Evolutionary conservation across 2,888 invertebrate species (phyloP).

Genomic region (Phorcus lineatus): DNA sequence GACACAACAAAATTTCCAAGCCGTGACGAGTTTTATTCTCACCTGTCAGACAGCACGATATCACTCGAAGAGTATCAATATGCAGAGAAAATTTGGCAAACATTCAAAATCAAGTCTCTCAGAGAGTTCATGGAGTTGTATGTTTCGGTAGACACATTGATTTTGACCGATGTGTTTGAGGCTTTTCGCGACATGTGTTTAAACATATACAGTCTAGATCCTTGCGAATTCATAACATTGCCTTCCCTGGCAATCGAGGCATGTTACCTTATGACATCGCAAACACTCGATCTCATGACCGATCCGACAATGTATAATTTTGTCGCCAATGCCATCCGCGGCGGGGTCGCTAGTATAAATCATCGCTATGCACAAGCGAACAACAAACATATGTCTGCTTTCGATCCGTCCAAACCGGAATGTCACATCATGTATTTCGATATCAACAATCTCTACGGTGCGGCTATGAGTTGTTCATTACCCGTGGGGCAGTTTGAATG

Average conservation of each 20-base stretch:
- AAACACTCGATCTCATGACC: not conserved
- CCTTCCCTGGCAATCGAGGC: not conserved
- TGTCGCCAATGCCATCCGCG: not conserved
- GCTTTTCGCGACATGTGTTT: not conserved
- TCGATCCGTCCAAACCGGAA: not conserved
- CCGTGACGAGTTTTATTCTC: not conserved
- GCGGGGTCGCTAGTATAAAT: not conserved
- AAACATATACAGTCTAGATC: not conserved
- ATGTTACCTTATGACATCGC: not conserved
- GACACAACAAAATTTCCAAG: not conserved
- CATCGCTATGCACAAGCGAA: not conserved
- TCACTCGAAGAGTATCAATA: not conserved
- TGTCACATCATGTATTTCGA: not conserved
- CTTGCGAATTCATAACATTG: not conserved
- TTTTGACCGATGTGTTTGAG: not conserved
- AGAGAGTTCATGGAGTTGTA: constrained; percentile 6
- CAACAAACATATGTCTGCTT: not conserved
- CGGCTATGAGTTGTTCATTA: not conserved
- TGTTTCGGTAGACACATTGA: not conserved
- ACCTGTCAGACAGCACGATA: not conserved
- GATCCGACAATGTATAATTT: not conserved
- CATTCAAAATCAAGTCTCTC: not conserved
- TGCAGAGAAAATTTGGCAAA: not conserved
- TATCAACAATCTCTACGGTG: not conserved
- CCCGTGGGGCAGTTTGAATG: not conserved